phyloP scores from a whole-genome alignment of 1,140 invertebrate species.

The Brachionus plicatilis region DNA sequence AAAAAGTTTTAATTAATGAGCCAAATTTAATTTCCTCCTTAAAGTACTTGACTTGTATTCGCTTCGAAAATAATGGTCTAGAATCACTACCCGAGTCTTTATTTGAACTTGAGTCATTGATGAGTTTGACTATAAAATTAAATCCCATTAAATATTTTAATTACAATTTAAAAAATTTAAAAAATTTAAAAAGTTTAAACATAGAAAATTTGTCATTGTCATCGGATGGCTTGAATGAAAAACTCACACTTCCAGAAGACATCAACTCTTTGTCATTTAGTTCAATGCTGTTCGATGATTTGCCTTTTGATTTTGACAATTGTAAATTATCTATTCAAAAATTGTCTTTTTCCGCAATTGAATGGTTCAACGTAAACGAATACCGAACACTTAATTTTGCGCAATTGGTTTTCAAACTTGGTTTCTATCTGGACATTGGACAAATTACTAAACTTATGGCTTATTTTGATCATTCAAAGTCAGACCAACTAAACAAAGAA shows the following conservation, averaged over 20 bases:
- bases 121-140: background rate
- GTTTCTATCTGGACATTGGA: background rate
- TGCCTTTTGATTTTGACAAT: constrained; percentile 2
- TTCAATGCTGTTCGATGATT: background rate
- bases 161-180: background rate
- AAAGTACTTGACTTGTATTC: background rate
- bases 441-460: background rate
- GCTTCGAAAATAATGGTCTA: background rate
- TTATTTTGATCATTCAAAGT: background rate
- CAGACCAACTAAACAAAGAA: background rate
- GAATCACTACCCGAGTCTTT: background rate
- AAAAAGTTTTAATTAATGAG: background rate
- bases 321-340: background rate
- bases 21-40: background rate
- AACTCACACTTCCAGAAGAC: background rate
- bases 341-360: background rate
- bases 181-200: background rate
- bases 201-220: background rate
- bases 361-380: background rate
- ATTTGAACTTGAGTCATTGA: background rate
- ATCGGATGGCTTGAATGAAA: background rate
- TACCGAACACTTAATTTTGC: background rate
- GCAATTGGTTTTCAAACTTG: background rate
- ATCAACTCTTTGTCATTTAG: background rate
- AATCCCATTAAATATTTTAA: background rate